These are phyloP conservation scores for Pterocles gutturalis DNA, from an alignment of 2,113 vertebrate species.

Conservation along the genomic window DNA sequence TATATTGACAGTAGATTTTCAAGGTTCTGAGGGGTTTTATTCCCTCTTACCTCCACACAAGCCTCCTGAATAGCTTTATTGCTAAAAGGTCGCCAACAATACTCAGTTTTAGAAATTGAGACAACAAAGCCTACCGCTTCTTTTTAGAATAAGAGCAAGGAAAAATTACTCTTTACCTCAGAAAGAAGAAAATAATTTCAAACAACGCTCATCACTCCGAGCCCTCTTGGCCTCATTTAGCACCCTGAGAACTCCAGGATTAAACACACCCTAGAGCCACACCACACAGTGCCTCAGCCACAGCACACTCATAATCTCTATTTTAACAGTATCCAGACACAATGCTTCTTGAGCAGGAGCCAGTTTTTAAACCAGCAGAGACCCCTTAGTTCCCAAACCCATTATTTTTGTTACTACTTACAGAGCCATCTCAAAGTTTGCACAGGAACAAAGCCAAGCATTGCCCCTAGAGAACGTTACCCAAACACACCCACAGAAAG, in stretches of 20 bases:
- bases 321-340: accelerated
- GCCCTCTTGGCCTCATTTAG: neutral
- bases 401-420: neutral
- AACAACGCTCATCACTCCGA: neutral
- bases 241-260: neutral
- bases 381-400: neutral
- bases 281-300: neutral
- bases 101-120: neutral
- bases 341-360: accelerated
- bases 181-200: neutral
- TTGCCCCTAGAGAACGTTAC: neutral
- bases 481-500: too few species aligned
- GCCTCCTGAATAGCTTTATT: neutral
- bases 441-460: neutral
- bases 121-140: neutral
- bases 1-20: neutral
- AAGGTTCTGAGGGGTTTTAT: neutral
- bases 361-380: neutral
- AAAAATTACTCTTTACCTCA: neutral
- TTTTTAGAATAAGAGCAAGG: neutral
- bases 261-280: neutral
- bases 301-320: neutral
- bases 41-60: neutral
- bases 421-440: neutral
- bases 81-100: neutral